These are phyloP conservation scores for Leucoraja erinaceus DNA, from an alignment of 2,113 vertebrate genomes.

Conservation along the genomic window DNA sequence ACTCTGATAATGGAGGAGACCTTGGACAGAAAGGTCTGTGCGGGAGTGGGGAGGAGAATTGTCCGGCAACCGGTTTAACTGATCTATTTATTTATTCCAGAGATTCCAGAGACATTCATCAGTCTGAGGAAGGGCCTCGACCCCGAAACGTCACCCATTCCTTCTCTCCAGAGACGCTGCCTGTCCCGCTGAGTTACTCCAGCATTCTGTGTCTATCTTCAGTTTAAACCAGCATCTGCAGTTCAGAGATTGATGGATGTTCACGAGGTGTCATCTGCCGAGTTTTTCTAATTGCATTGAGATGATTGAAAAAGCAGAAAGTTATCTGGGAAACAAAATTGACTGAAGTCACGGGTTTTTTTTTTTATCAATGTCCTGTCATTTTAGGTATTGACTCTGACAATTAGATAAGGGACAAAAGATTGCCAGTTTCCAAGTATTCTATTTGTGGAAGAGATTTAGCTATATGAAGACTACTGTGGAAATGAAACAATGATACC, in stretches of 20 bases:
- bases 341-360: neutral
- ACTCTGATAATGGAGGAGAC: too few species aligned
- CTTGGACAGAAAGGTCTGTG: too few species aligned
- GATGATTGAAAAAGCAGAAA: neutral
- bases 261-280: neutral
- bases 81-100: neutral
- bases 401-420: conserved; percentile 13
- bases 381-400: neutral
- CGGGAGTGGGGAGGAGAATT: too few species aligned
- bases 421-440: neutral
- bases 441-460: neutral
- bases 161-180: too few species aligned
- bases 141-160: too few species aligned
- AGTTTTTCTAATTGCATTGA: neutral
- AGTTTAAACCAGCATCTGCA: too few species aligned
- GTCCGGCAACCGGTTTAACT: neutral
- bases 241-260: neutral
- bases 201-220: too few species aligned
- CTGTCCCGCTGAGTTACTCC: too few species aligned
- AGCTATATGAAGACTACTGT: neutral
- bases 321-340: neutral
- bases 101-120: neutral
- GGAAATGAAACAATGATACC: neutral
- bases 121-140: too few species aligned
- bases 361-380: conserved; percentile 13